Percentiles rank a stretch among this genome's conserved stretches.
phyloP scores from a whole-genome alignment of 2,888 invertebrate species.

The Metacarcinus magister region DNA sequence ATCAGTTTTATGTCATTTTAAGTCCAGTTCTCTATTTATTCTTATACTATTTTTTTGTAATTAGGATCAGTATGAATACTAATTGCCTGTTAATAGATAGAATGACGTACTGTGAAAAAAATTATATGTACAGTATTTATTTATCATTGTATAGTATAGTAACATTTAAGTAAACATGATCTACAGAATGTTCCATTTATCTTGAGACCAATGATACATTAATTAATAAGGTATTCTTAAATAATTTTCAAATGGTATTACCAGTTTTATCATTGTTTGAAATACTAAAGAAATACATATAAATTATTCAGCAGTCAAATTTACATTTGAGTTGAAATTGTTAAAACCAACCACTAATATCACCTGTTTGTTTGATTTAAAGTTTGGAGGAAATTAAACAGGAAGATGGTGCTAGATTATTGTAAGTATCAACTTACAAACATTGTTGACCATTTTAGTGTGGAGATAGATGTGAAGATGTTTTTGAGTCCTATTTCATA shows the following conservation, averaged over 20 bases:
- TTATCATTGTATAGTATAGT: constrained; percentile 52
- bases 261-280: neutral
- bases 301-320: neutral
- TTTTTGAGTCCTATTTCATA: neutral
- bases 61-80: neutral
- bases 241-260: neutral
- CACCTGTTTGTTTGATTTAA: neutral
- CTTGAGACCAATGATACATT: constrained; percentile 19
- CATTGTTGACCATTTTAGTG: too few relatives aligned
- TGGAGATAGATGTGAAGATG: neutral
- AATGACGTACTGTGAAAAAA: neutral
- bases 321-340: neutral
- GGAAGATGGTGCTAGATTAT: neutral
- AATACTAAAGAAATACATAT: neutral
- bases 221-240: neutral
- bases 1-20: neutral
- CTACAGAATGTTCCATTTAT: constrained; percentile 26
- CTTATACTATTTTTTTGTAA: neutral
- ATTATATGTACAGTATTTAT: constrained; percentile 14
- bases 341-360: neutral
- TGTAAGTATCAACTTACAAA: neutral
- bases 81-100: neutral
- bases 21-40: neutral
- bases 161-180: constrained; percentile 28
- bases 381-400: neutral